Percentiles rank a stretch among this genome's conserved stretches.
These are phyloP conservation scores for Coleophora flavipennella DNA, from an alignment of 2,888 invertebrate species.

Conservation along the genomic window DNA sequence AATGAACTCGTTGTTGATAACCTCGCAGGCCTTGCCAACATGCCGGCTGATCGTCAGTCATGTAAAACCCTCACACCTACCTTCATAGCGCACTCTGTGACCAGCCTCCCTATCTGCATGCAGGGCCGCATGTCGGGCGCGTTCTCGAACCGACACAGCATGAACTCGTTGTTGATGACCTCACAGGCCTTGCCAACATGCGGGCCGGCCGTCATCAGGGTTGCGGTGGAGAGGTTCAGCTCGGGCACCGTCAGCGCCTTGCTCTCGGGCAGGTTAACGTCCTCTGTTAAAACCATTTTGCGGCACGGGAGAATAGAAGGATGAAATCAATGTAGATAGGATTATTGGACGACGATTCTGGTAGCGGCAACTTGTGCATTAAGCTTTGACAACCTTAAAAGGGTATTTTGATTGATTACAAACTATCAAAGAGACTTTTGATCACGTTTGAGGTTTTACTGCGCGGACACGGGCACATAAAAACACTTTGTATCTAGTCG, in stretches of 20 bases:
- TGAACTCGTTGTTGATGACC: conserved; percentile 91
- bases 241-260: conserved; percentile 87
- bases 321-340: no score
- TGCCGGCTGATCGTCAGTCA: conserved; percentile 91
- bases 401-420: no score
- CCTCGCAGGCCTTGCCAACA: conserved; percentile 92
- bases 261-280: conserved; percentile 80
- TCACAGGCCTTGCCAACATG: conserved; percentile 95
- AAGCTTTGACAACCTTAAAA: no score
- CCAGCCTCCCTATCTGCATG: conserved; percentile 86
- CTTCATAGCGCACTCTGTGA: conserved; percentile 71
- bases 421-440: not conserved
- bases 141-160: conserved; percentile 86
- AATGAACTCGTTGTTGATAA: conserved; percentile 93
- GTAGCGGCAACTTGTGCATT: no score
- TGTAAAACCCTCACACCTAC: no score
- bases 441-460: no score
- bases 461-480: no score
- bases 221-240: conserved; percentile 84
- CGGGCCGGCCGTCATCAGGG: conserved; percentile 87
- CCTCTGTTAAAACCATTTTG: conserved; percentile 78
- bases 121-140: conserved; percentile 88
- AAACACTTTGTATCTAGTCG: no score
- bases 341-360: no score
- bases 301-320: no score